These are phyloP conservation scores for Eugnorisma glareosa DNA, from an alignment of 2,888 invertebrate genomes.

Conservation along the genomic window DNA sequence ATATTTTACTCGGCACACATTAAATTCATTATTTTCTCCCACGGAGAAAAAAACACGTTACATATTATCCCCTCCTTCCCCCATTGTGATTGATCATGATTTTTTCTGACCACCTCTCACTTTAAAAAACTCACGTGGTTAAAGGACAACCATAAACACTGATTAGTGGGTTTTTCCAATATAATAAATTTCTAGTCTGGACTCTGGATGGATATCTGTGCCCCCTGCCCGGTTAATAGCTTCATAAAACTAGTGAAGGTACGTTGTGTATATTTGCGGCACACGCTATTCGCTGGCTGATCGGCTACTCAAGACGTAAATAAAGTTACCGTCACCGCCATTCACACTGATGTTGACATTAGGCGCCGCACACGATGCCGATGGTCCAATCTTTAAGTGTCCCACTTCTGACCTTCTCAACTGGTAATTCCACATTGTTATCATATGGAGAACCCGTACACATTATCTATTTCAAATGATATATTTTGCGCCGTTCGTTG, in stretches of 20 bases:
- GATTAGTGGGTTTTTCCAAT: background rate
- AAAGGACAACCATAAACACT: background rate
- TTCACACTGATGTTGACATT: constrained; percentile 71
- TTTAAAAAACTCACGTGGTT: no score
- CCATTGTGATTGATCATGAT: no score
- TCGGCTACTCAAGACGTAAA: constrained; percentile 71
- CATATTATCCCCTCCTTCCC: no score
- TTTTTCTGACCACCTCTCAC: no score
- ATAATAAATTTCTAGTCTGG: background rate
- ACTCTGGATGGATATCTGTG: constrained; percentile 9
- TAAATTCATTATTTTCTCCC: no score
- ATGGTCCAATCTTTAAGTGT: background rate
- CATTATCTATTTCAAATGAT: background rate
- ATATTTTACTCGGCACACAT: no score
- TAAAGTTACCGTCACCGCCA: constrained; percentile 78
- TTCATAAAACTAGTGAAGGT: constrained; percentile 44
- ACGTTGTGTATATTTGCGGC: constrained; percentile 70
- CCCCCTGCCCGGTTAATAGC: constrained; percentile 2
- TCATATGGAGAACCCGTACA: constrained; percentile 2
- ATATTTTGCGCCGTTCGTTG: background rate
- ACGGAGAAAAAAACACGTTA: no score
- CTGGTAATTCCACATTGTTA: constrained; percentile 25
- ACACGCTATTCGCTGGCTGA: constrained; percentile 54
- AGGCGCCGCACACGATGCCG: constrained; percentile 63
- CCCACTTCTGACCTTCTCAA: background rate